phyloP scores from a whole-genome alignment of 2,797 vertebrate genomes.

The Notolepis coatsorum region DNA sequence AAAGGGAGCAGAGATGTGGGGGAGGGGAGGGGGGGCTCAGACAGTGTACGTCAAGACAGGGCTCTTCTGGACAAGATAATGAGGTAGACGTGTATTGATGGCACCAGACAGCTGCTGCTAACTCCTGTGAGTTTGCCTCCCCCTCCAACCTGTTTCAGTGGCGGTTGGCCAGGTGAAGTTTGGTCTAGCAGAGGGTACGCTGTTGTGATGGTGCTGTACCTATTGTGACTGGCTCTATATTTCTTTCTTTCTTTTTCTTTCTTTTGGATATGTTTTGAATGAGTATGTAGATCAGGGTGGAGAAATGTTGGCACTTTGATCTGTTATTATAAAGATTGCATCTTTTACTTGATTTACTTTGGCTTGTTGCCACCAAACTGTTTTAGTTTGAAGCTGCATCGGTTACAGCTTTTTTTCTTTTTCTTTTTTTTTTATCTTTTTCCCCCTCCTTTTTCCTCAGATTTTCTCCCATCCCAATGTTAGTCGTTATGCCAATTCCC shows the following conservation, averaged over 20 bases:
- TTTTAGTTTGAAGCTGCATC: slow-evolving; percentile 42
- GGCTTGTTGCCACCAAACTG: slow-evolving; percentile 72
- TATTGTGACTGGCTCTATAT: slow-evolving; percentile 20
- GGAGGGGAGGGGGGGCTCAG: no score
- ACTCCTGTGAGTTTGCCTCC: slow-evolving; percentile 17
- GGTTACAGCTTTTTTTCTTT: slow-evolving; percentile 25
- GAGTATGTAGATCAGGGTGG: slow-evolving; percentile 16
- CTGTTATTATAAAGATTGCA: slow-evolving; percentile 25
- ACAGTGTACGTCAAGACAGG: slow-evolving; percentile 50
- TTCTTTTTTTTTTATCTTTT: no score
- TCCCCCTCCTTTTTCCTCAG: no score
- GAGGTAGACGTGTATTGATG: slow-evolving; percentile 51
- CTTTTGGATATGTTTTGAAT: slow-evolving; percentile 29
- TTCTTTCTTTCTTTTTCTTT: no score
- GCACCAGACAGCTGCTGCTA: slow-evolving; percentile 48
- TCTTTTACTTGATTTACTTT: slow-evolving; percentile 65
- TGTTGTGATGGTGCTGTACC: no score
- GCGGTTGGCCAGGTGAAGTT: background rate
- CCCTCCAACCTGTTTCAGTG: slow-evolving; percentile 9
- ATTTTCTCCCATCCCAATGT: no score
- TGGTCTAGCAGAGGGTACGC: no score
- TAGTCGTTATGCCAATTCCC: no score
- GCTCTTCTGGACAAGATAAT: slow-evolving; percentile 54
- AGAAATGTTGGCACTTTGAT: slow-evolving; percentile 42
- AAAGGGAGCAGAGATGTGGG: slow-evolving; percentile 39